Base-by-base conservation (phyloP, 2,113 vertebrate species). In the Pogona vitticeps region DNA sequence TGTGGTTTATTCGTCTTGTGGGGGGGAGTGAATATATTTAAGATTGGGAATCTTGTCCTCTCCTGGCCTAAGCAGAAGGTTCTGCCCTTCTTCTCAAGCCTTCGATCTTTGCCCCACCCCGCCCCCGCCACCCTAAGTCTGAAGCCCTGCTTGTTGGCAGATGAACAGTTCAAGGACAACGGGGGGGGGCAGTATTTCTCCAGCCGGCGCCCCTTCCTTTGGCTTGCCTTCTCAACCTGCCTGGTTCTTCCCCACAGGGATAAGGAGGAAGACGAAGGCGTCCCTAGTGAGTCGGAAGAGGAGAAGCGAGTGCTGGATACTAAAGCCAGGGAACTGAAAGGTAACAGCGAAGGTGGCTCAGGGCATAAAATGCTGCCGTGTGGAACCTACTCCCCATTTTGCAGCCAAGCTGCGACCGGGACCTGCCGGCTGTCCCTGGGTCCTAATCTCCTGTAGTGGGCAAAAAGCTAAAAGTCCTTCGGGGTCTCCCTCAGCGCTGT, bases 181-280 rank as follows among this genome's bases (percentile, higher is more conserved):
- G 31, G 12, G 75, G 28, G 6, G 42, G 28, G 14, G 26, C 78
- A 6, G 21, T 3, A 3, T 52, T 36, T 82, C n/a, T 56, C 31
- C 38, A 8, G 42, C 46, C 23, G 26, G 46, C 31, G 42, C 42
- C 42, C 14, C 2, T 33, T 71, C 36, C 3, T 80, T 70, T 26
- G 9, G 1, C 42, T 15, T 68, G 13, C 3, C 23, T 52, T n/a
- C 36, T 31, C 14, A 56, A 31, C 90, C 33, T 92, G 1, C 12
- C 2, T n/a, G 7, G 88, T 1, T 86, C 15, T 89, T 33, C 72
- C 36, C 65, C 5, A 52, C 94, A 99, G 98, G 96, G 98, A 98
- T 84, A 98, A 98, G 89, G 98, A 99, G 82, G 98, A 99, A 89
- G 98, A 99, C 13, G 98, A 99, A 96, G 98, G 98, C 26, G 97